Evolutionary conservation across 37 sponge, comb jelly and placozoan genomes (phyloP).

Genomic region (Halisarca cf. caerulea): DNA sequence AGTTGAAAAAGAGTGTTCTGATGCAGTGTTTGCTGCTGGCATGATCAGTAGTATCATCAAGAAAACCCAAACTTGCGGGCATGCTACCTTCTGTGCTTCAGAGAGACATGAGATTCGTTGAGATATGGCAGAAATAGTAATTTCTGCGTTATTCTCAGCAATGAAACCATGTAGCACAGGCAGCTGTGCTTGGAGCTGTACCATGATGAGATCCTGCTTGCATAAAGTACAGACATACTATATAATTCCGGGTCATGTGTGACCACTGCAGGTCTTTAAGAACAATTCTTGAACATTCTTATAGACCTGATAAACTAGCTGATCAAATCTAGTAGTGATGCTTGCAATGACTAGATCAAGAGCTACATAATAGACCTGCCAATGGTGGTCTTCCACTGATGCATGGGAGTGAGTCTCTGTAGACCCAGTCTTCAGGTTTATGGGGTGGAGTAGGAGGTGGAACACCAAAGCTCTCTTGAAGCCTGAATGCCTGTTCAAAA

Average conservation of each 20-base stretch:
- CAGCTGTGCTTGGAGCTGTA: not conserved
- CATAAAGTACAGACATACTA: not conserved
- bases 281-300: not conserved
- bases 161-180: not conserved
- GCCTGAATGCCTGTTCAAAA: not conserved
- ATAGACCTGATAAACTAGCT: constrained; percentile 21
- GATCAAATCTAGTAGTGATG: not conserved
- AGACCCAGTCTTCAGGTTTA: constrained; percentile 33
- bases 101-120: not conserved
- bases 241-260: not conserved
- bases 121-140: not conserved
- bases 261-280: constrained; percentile 18
- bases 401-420: not conserved
- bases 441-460: constrained; percentile 32
- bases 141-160: not conserved
- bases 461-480: no score
- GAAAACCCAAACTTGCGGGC: not conserved
- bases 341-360: not conserved
- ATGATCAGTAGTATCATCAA: no score
- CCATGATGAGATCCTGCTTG: not conserved
- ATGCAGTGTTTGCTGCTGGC: constrained; percentile 12
- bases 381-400: constrained; percentile 34
- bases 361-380: constrained; percentile 18
- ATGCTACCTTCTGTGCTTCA: not conserved
- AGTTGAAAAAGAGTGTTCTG: constrained; percentile 19